These are phyloP conservation scores for Trissolcus japonicus DNA, from an alignment of 2,888 invertebrate species.

Conservation along the genomic window DNA sequence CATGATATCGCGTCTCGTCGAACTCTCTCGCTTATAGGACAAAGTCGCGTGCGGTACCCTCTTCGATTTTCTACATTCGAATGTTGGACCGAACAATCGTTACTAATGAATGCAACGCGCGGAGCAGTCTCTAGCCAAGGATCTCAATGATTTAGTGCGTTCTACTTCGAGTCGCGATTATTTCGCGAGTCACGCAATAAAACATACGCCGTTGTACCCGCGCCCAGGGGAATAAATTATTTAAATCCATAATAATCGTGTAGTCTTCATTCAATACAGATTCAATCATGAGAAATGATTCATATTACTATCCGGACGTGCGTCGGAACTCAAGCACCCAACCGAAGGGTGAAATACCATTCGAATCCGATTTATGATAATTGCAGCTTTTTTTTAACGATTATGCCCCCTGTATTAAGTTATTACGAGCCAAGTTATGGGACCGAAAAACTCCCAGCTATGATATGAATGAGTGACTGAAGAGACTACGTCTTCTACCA, in stretches of 20 bases:
- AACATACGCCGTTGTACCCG: conserved; percentile 9
- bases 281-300: conserved; percentile 35
- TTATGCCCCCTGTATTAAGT: not conserved
- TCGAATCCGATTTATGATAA: conserved; percentile 27
- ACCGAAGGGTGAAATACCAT: not conserved
- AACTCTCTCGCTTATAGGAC: too few relatives aligned
- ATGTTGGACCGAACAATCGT: conserved; percentile 9
- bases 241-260: conserved; percentile 23
- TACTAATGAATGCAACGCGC: conserved; percentile 9
- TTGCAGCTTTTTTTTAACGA: conserved; percentile 15
- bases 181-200: conserved; percentile 20
- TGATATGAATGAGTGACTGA: too few relatives aligned
- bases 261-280: conserved; percentile 29
- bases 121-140: not conserved
- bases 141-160: conserved; percentile 10
- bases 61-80: not conserved
- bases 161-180: conserved; percentile 5
- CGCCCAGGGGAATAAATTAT: conserved; percentile 12
- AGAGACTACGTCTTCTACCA: too few relatives aligned
- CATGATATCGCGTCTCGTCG: conserved; percentile 15
- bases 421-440: too few relatives aligned
- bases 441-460: too few relatives aligned
- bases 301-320: conserved; percentile 14
- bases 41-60: not conserved
- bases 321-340: not conserved